Evolutionary conservation across 2,888 invertebrate genomes (phyloP), one percentile per base, ranked within the genome.

Genomic region (Notodromas monacha): DNA sequence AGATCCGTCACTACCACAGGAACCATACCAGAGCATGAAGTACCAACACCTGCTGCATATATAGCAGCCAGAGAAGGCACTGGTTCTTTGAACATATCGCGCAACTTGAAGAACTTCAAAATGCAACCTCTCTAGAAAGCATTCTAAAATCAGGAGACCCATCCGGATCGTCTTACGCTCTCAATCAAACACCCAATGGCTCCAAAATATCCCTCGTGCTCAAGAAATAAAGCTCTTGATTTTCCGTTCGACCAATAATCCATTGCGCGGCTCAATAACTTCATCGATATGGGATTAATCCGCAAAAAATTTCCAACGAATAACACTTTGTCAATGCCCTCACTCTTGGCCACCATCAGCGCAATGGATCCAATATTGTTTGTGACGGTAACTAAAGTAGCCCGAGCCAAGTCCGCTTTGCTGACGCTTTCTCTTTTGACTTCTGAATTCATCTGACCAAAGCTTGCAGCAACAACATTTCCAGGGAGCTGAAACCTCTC

Each of bases 351-450:
- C 48, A 84, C 86, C 63, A 92, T 73, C 10, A 84, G 53, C 0
- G 89, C 86, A 39, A 96, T 86, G 31, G 86, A 86, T 31, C 89
- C 92, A 43, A 96, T 92, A 51, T 92, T 96, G 53, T 96, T 96
- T 36, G 92, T 86, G 43, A 96, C 81, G 26, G 89, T 92, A 34
- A 86, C 84, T 26, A 96, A 61, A 0, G 84, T 86, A 1, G 92
- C 81, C 36, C 76, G 63, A 3, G 92, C 92, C 32, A 96, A 56
- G 55, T 96, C 92, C 43, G 70, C 72, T 33, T 64, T 61, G 4
- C 65, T 65, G 1, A 77, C 76, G 33, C 62, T 58, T 12, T 62
- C 61, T 32, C 84, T 60, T 32, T 68, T 65, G 27, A 86, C 81
- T 38, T 66, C 61, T 2, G 67, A 64, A 43, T 74, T 79, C 86